These are phyloP conservation scores for Vespertilio murinus DNA, from an alignment of 2,797 vertebrate species.

Conservation along the genomic window DNA sequence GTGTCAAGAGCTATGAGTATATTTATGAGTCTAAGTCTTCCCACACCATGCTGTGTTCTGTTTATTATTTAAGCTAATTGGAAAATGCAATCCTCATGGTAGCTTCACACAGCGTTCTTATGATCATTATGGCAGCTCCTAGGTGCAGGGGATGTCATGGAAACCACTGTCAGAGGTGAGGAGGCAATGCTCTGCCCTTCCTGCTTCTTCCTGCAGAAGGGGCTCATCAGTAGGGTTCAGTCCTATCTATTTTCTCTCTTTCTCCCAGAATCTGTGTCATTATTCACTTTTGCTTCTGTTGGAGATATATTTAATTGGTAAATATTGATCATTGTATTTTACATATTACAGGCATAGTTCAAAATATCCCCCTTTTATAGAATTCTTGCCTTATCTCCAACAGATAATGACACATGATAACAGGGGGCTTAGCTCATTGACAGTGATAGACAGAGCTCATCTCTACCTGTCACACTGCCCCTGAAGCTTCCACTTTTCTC, in stretches of 20 bases:
- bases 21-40: not conserved
- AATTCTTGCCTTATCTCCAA: not conserved
- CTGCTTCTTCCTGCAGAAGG: not conserved
- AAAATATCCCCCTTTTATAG: not conserved
- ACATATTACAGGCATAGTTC: not conserved
- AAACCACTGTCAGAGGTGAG: not conserved
- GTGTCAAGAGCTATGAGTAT: not conserved
- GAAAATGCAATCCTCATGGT: not conserved
- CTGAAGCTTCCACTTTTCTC: not conserved
- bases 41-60: not conserved
- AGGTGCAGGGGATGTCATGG: not conserved
- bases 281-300: not conserved
- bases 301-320: conserved; percentile 12
- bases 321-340: conserved; percentile 13
- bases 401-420: conserved; percentile 22
- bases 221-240: not conserved
- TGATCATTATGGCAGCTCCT: not conserved
- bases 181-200: not conserved
- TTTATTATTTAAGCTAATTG: conserved; percentile 43
- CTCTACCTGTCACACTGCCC: not conserved
- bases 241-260: conserved; percentile 2
- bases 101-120: not conserved
- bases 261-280: conserved; percentile 4
- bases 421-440: conserved; percentile 4
- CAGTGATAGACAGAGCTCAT: not conserved